Percentiles rank a stretch among this genome's conserved stretches.
phyloP scores from a whole-genome alignment of 2,113 vertebrate species.

The Oreochromis niloticus region DNA sequence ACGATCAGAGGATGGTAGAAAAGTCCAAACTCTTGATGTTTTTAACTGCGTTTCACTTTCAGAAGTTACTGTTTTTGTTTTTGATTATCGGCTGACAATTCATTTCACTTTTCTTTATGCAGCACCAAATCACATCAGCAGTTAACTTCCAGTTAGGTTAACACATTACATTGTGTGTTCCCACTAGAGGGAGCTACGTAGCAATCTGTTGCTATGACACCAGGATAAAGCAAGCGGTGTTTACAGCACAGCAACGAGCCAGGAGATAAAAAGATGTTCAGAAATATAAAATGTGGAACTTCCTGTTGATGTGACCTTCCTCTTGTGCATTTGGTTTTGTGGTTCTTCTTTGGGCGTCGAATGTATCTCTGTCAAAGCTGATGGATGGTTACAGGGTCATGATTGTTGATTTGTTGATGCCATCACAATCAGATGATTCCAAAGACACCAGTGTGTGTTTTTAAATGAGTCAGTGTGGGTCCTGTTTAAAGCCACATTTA shows the following conservation, averaged over 20 bases:
- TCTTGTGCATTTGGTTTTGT: not conserved
- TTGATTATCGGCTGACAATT: accelerated
- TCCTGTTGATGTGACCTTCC: not conserved
- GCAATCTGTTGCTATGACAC: not conserved
- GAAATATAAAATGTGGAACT: not conserved
- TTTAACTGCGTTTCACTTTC: accelerated
- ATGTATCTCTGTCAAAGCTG: not conserved
- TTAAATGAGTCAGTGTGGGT: not conserved
- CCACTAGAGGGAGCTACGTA: not conserved
- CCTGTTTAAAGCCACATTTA: not conserved
- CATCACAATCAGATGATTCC: not conserved
- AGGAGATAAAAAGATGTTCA: accelerated
- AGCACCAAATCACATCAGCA: not conserved
- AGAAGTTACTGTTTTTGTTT: not conserved
- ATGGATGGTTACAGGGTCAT: not conserved
- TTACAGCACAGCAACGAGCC: not conserved
- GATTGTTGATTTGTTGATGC: not conserved
- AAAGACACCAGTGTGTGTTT: accelerated
- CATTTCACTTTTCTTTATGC: not conserved
- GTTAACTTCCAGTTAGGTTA: not conserved
- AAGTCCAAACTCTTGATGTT: not conserved
- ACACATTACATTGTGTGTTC: accelerated
- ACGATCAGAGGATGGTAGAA: not conserved
- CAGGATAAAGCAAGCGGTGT: not conserved
- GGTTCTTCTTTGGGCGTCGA: not conserved